phyloP scores from a whole-genome alignment of 1,140 invertebrate species.

The Drosophila subobscura region DNA sequence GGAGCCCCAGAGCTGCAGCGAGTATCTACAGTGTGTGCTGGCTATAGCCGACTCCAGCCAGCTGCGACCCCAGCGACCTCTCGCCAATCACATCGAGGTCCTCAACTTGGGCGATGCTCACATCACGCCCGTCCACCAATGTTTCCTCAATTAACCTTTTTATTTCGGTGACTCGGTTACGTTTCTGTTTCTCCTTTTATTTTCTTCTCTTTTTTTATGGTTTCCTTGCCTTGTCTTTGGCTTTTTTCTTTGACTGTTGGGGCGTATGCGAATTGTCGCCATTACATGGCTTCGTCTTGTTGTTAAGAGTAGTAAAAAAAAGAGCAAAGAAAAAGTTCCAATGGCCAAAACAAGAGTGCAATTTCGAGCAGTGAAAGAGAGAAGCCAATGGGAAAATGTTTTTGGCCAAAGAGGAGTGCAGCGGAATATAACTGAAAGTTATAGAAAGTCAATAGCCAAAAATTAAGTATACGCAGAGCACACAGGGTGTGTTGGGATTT shows the following conservation, averaged over 20 bases:
- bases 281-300: conserved; percentile 44
- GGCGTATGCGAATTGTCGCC: conserved; percentile 77
- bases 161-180: conserved; percentile 55
- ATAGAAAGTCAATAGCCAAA: conserved; percentile 34
- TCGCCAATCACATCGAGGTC: conserved; percentile 73
- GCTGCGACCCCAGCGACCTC: conserved; percentile 60
- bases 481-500: neutral
- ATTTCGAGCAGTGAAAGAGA: conserved; percentile 21
- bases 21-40: conserved; percentile 28
- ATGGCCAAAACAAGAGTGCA: conserved; percentile 19
- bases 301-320: conserved; percentile 2
- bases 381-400: conserved; percentile 10
- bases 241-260: neutral
- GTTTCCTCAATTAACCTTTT: conserved; percentile 81
- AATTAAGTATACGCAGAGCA: conserved; percentile 33
- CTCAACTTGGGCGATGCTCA: conserved; percentile 74
- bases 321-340: conserved; percentile 20
- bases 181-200: conserved; percentile 29
- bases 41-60: conserved; percentile 31
- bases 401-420: conserved; percentile 27
- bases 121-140: conserved; percentile 72
- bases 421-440: conserved; percentile 4
- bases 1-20: conserved; percentile 10
- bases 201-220: conserved; percentile 6
- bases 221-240: conserved; percentile 24